Evolutionary conservation across 2,888 invertebrate species (phyloP).

Genomic region (Xestia ashworthii): DNA sequence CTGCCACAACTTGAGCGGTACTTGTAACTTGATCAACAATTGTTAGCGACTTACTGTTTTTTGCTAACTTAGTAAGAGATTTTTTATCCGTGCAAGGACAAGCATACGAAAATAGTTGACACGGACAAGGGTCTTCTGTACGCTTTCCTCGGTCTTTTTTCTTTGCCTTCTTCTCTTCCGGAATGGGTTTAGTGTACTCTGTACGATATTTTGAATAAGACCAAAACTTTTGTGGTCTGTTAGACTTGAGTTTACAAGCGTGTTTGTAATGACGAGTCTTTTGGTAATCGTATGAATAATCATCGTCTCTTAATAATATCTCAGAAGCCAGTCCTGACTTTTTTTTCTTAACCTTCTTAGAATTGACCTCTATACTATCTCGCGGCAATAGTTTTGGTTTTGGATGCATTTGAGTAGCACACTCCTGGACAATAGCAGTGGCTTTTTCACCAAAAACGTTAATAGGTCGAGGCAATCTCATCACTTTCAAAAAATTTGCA

Average conservation of each 20-base stretch:
- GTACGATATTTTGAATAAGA: slow-evolving; percentile 81
- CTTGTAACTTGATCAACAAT: slow-evolving; percentile 74
- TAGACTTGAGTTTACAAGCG: slow-evolving; percentile 41
- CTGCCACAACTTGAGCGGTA: slow-evolving; percentile 63
- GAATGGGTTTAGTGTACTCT: slow-evolving; percentile 76
- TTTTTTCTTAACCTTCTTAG: slow-evolving; percentile 72
- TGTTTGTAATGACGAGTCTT: slow-evolving; percentile 66
- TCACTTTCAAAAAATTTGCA: slow-evolving; percentile 70
- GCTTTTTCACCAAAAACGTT: slow-evolving; percentile 72
- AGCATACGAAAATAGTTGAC: slow-evolving; percentile 83
- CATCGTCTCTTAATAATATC: slow-evolving; percentile 78
- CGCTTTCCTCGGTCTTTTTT: slow-evolving; percentile 76
- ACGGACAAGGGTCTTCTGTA: slow-evolving; percentile 81
- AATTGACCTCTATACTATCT: slow-evolving; percentile 71
- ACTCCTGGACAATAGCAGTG: slow-evolving; percentile 80
- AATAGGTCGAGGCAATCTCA: slow-evolving; percentile 60
- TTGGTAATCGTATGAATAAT: slow-evolving; percentile 58
- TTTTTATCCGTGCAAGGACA: slow-evolving; percentile 80
- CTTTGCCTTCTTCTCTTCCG: slow-evolving; percentile 75
- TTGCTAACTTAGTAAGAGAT: slow-evolving; percentile 74
- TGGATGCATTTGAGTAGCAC: slow-evolving; percentile 77
- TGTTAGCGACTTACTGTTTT: slow-evolving; percentile 71
- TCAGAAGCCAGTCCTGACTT: slow-evolving; percentile 76
- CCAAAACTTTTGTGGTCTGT: slow-evolving; percentile 79
- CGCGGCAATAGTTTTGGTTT: slow-evolving; percentile 69